Percentiles rank a stretch among this genome's conserved stretches.
These are phyloP conservation scores for Empidonax alnorum DNA, from an alignment of 2,113 vertebrate genomes.

Conservation along the genomic window DNA sequence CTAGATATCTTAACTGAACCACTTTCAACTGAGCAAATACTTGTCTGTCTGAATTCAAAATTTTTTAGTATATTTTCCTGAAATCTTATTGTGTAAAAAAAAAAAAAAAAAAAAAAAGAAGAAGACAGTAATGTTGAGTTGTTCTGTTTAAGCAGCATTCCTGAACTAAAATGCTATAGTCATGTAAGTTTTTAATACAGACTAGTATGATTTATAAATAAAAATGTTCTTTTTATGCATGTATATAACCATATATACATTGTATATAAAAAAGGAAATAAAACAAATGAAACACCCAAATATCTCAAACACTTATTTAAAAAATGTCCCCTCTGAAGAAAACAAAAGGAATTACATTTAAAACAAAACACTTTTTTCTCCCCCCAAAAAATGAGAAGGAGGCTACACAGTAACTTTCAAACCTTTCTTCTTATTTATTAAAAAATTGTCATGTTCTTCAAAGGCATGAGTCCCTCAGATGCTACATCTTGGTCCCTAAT, in stretches of 20 bases:
- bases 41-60: background rate
- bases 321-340: background rate
- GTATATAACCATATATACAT: background rate
- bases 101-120: background rate
- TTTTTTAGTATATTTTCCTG: background rate
- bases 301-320: background rate
- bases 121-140: background rate
- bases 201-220: background rate
- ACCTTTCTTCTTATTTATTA: background rate
- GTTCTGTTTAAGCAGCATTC: background rate
- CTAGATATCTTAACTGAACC: background rate
- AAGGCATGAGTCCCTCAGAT: background rate
- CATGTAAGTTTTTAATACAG: background rate
- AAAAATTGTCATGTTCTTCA: constrained; percentile 5
- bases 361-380: background rate
- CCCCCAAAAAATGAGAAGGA: background rate
- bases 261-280: background rate
- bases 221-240: background rate
- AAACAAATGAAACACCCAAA: background rate
- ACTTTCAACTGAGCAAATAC: background rate
- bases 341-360: background rate
- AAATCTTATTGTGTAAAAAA: background rate
- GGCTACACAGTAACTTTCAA: background rate
- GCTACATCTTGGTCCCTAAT: background rate
- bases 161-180: background rate